Base-by-base conservation (phyloP, 2,888 invertebrate genomes). In the Spisula solida region DNA sequence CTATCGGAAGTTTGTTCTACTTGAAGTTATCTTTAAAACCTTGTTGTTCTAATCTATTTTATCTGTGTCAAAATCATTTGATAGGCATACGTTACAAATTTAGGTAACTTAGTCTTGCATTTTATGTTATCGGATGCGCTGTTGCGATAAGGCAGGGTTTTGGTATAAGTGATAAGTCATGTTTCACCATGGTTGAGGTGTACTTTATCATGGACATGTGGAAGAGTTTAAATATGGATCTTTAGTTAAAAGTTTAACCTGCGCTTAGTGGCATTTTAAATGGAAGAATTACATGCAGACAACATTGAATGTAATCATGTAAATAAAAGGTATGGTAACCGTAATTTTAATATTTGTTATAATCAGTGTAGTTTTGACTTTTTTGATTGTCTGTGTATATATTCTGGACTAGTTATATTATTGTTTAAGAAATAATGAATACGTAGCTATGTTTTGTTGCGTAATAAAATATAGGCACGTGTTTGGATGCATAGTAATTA, bases 41-140 rank as follows among this genome's bases (percentile, higher is more conserved):
- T 2, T 66, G 60, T 66, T 66, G 25, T 66, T 12, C 5, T 66
- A 66, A 66, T 66, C 60, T 66, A n/a, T 66, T 25, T 12, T 66
- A 66, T 66, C 25, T 66, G 8, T 66, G 60, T 66, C 60, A 66
- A 66, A 41, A 25, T 66, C 60, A 66, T 66, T 25, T 66, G 60
- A 66, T 25, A 66, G 60, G 60, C 60, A 66, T 66, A 66, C 25
- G 10, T 66, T 66, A 66, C 60, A 66, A 66, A 66, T 66, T 25
- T 25, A 66, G 60, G 60, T 66, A 66, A 66, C 60, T 66, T 66
- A n/a, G 60, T 25, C 25, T 66, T 66, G 60, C 60, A 66, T 66
- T 66, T 66, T 60, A n/a, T 66, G 60, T 66, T 66, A 66, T 66
- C 60, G 20, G 60, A 66, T 66, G 60, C 25, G 25, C 25, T 66